Conservation (phyloP, 2,113 vertebrate species). For the Panurus biarmicus region DNA sequence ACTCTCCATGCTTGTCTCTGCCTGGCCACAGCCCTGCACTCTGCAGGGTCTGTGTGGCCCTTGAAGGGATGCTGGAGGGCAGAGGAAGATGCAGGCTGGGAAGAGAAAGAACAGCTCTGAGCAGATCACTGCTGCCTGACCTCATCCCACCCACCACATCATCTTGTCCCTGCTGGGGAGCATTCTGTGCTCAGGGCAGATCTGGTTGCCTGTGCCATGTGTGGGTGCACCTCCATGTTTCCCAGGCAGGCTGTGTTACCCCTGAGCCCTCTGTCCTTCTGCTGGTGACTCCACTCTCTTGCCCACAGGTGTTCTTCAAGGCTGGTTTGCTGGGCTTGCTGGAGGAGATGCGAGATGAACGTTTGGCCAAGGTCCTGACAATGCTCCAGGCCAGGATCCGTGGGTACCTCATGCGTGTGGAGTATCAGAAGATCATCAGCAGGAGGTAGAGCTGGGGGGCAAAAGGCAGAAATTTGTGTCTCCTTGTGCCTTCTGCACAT, state of each 20-base stretch:
- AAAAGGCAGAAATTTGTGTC: neutral
- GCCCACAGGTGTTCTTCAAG: slow-evolving; percentile 90
- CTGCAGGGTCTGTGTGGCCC: neutral
- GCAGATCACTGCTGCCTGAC: neutral
- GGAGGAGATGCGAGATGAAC: slow-evolving; percentile 88
- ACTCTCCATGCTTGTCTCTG: neutral
- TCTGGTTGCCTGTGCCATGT: neutral
- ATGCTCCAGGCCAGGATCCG: slow-evolving; percentile 85
- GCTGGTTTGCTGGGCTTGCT: slow-evolving; percentile 84
- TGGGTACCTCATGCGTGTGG: slow-evolving; percentile 81
- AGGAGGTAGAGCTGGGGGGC: slow-evolving; percentile 65
- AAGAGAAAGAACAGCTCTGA: neutral
- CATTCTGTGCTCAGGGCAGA: neutral
- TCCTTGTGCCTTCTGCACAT: neutral
- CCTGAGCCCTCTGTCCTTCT: neutral
- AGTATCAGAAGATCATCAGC: slow-evolving; percentile 77
- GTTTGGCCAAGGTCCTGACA: slow-evolving; percentile 86
- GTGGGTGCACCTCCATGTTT: neutral
- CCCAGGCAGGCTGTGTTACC: neutral
- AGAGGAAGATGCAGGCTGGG: neutral
- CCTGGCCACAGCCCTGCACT: neutral
- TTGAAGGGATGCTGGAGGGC: neutral
- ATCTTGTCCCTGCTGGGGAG: neutral
- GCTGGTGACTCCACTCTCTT: neutral
- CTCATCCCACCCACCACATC: neutral